Conservation (phyloP, 2,888 invertebrate species). For the Xestia ashworthii region DNA sequence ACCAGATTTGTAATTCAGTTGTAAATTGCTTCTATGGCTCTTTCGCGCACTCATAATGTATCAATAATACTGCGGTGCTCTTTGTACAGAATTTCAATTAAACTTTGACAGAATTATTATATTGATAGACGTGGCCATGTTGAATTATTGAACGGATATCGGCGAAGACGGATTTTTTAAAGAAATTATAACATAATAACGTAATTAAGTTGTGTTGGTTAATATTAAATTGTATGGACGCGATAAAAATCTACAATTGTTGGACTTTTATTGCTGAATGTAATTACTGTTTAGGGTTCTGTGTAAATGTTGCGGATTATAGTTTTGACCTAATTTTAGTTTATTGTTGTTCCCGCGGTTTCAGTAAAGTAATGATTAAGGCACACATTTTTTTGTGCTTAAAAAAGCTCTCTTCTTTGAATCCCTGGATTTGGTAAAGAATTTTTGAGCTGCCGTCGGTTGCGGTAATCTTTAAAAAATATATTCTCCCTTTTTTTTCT, state of each 20-base stretch:
- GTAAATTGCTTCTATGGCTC: slow-evolving; percentile 88
- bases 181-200: slow-evolving; percentile 64
- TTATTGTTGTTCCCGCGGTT: background rate
- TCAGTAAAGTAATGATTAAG: background rate
- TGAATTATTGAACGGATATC: slow-evolving; percentile 82
- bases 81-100: slow-evolving; percentile 89
- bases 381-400: background rate
- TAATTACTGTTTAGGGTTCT: slow-evolving; percentile 53
- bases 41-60: slow-evolving; percentile 88
- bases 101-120: slow-evolving; percentile 90
- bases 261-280: slow-evolving; percentile 53
- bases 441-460: slow-evolving; percentile 1
- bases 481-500: background rate
- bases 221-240: slow-evolving; percentile 59
- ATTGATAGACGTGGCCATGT: slow-evolving; percentile 85
- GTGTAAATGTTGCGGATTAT: slow-evolving; percentile 21
- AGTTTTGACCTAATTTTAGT: background rate
- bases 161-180: slow-evolving; percentile 65
- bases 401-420: background rate
- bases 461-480: too few species aligned
- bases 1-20: slow-evolving; percentile 90
- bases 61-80: slow-evolving; percentile 86
- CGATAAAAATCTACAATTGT: slow-evolving; percentile 67
- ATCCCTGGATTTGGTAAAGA: background rate
- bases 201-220: slow-evolving; percentile 66